phyloP scores from a whole-genome alignment of 2,888 invertebrate species.

The Drosophila emarginata region DNA sequence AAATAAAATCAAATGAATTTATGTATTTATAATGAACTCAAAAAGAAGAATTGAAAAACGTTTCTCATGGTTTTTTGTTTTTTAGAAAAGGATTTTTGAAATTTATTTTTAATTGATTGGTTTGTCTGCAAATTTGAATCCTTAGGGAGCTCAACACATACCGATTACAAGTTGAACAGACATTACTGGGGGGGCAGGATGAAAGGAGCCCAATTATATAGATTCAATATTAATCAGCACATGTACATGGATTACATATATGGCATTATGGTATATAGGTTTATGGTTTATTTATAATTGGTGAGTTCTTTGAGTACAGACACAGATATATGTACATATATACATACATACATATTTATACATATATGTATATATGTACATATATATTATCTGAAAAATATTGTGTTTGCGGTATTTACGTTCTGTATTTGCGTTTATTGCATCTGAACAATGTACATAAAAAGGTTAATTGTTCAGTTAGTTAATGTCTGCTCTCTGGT shows the following conservation, averaged over 20 bases:
- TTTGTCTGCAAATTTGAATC: too few relatives aligned
- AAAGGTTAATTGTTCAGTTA: conserved; percentile 1
- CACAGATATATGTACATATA: not conserved
- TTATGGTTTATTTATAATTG: conserved; percentile 3
- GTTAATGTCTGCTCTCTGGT: conserved; percentile 11
- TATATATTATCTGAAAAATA: not conserved
- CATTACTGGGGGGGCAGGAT: too few relatives aligned
- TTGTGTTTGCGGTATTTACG: not conserved
- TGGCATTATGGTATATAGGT: not conserved
- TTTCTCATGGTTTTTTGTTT: too few relatives aligned
- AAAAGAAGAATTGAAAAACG: too few relatives aligned
- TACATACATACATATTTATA: not conserved
- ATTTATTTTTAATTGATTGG: too few relatives aligned
- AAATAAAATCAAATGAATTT: too few relatives aligned
- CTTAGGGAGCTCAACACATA: too few relatives aligned
- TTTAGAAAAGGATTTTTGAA: too few relatives aligned
- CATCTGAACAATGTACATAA: conserved; percentile 8
- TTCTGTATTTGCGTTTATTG: not conserved
- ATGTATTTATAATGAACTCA: too few relatives aligned
- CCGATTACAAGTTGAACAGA: too few relatives aligned
- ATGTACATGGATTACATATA: not conserved
- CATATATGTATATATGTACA: not conserved
- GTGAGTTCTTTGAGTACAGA: conserved; percentile 3
- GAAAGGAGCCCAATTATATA: too few relatives aligned
- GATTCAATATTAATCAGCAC: not conserved